Evolutionary conservation across 2,888 invertebrate species (phyloP), one percentile per base, ranked within the genome.

Genomic region (Pherbina coryleti): DNA sequence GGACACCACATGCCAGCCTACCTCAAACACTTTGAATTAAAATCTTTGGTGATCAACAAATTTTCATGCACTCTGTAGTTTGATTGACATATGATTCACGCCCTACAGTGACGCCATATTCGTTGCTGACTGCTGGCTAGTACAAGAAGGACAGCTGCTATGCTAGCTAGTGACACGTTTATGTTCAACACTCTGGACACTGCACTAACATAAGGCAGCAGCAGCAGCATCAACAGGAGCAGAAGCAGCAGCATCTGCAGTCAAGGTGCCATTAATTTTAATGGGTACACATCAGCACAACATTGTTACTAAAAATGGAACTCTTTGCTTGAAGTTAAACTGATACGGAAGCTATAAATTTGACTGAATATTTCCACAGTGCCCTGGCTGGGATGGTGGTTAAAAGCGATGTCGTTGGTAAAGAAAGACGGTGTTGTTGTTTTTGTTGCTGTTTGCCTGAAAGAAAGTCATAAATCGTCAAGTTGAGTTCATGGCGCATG

Each of bases 401-500:
- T 19, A 53, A 71, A 19, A 31, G 31, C 51, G 17, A 22, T 4
- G 55, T 28, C 14, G 11, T 66, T 73, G 44, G 22, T 19, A 37
- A 25, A 62, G 44, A 22, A 25, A 49, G 73, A 57, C 55, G 22
- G 17, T 28, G 73, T 49, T 60, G 11, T 44, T 44, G 44, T 44
- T 44, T 31, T 11, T 44, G 11, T 44, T 44, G 11, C 14, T 44
- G n/a, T 44, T 73, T 51, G 75, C 66, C 55, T 34, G 67, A 55
- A 67, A 53, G 75, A 75, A 75, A 75, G 75, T 67, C 75, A 75
- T 75, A 75, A 75, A 75, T 75, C 75, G 75, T 75, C 75, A 66
- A 67, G 28, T 55, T 74, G 53, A 75, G 74, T 66, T n/a, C n/a
- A 37, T 55, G 37, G 53, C 75, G 55, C 75, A 75, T 67, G 75